A percentile compares a stretch with the other conserved stretches of the same genome.
phyloP scores from a whole-genome alignment of 2,797 vertebrate species.

The Oreochromis mossambicus region DNA sequence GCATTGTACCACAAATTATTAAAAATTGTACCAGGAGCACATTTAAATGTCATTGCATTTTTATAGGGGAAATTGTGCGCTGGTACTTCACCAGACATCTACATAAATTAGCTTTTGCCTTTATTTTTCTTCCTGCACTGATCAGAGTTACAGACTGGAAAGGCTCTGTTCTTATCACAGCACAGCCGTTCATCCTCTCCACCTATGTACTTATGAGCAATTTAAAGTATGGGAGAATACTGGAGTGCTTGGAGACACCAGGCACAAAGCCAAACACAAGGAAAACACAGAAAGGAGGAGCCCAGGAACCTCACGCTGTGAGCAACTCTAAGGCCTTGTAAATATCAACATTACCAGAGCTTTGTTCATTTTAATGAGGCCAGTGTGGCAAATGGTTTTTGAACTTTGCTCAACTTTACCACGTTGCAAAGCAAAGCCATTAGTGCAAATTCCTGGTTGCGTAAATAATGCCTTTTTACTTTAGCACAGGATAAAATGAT shows the following conservation, averaged over 20 bases:
- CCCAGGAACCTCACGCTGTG: neutral
- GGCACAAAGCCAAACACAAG: neutral
- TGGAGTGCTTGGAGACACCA: neutral
- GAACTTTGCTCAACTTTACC: neutral
- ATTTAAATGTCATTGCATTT: neutral
- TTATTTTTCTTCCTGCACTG: neutral
- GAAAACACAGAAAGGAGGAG: neutral
- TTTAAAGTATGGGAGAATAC: neutral
- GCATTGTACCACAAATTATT: neutral
- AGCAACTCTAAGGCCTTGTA: neutral
- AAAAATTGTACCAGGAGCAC: neutral
- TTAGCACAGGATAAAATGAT: neutral
- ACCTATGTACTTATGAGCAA: neutral
- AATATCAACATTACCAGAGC: neutral
- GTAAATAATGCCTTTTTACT: neutral
- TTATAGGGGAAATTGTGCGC: neutral
- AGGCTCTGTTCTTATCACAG: neutral
- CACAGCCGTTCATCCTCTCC: neutral
- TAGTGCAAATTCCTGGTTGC: neutral
- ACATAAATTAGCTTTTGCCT: neutral
- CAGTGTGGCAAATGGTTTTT: neutral
- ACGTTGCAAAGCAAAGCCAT: neutral
- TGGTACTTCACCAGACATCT: neutral
- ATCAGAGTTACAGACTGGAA: neutral
- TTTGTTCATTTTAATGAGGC: neutral